Conservation (phyloP, 2,113 vertebrate species). For the Pyxicephalus adspersus region DNA sequence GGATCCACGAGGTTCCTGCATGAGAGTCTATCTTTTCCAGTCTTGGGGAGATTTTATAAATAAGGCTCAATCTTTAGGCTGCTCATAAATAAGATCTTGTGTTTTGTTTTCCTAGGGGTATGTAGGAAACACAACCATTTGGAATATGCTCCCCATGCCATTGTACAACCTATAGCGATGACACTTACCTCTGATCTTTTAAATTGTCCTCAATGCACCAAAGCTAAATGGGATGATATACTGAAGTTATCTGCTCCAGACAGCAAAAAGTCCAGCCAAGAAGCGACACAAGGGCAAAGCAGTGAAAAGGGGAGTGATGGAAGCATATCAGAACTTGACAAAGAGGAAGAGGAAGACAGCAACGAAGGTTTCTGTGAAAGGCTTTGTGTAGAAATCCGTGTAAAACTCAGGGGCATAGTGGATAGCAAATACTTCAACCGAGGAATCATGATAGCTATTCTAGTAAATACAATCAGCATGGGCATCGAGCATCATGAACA, state of each 20-base stretch:
- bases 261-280: slow-evolving; percentile 64
- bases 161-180: slow-evolving; percentile 81
- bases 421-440: slow-evolving; percentile 98
- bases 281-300: slow-evolving; percentile 44
- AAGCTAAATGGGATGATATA: slow-evolving; percentile 57
- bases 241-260: slow-evolving; percentile 63
- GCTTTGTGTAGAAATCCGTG: slow-evolving; percentile 74
- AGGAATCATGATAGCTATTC: slow-evolving; percentile 96
- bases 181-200: slow-evolving; percentile 75
- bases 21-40: too few species aligned
- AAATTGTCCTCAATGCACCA: slow-evolving; percentile 77
- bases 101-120: slow-evolving; percentile 67
- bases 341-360: slow-evolving; percentile 56
- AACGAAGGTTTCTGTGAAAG: slow-evolving; percentile 65
- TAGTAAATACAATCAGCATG: slow-evolving; percentile 98
- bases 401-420: slow-evolving; percentile 89
- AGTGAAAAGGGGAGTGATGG: slow-evolving; percentile 58
- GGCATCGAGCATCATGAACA: slow-evolving; percentile 96
- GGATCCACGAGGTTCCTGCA: too few species aligned
- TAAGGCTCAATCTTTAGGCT: too few species aligned
- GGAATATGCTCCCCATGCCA: slow-evolving; percentile 68
- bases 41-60: too few species aligned
- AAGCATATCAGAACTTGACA: slow-evolving; percentile 54
- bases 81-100: neutral
- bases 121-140: slow-evolving; percentile 77